Evolutionary conservation across 2,113 vertebrate genomes (phyloP).

Genomic region (Microtus oregoni): DNA sequence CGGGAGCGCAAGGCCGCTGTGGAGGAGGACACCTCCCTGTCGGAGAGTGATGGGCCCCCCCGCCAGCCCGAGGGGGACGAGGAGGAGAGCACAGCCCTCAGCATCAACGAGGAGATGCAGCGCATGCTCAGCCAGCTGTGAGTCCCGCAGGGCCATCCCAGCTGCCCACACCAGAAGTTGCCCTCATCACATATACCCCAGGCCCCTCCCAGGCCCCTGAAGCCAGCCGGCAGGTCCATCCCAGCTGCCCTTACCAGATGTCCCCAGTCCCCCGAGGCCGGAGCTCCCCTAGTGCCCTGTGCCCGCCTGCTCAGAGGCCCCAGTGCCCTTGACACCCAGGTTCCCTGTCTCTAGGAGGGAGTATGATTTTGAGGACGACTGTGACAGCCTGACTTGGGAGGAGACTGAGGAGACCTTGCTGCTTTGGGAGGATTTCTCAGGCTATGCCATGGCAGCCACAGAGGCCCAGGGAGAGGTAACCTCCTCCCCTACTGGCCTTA

Average conservation of each 20-base stretch:
- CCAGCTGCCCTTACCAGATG: neutral
- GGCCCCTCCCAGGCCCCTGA: neutral
- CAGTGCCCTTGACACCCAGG: constrained; percentile 2
- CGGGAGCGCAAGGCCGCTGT: constrained; percentile 89
- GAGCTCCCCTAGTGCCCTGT: neutral
- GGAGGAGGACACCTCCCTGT: constrained; percentile 89
- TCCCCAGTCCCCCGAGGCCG: neutral
- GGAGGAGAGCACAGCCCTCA: constrained; percentile 89
- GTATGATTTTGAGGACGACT: constrained; percentile 98
- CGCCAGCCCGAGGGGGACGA: constrained; percentile 87
- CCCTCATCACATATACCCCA: too few species aligned
- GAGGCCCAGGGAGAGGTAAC: constrained; percentile 96
- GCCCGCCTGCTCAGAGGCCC: neutral
- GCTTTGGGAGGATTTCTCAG: constrained; percentile 98
- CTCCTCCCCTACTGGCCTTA: neutral
- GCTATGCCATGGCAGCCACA: constrained; percentile 91
- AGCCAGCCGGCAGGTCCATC: neutral
- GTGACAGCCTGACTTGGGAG: constrained; percentile 98
- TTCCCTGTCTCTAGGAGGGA: constrained; percentile 89
- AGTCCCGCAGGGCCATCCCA: too few species aligned
- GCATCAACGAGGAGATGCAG: constrained; percentile 99
- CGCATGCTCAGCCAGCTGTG: constrained; percentile 97
- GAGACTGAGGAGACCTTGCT: constrained; percentile 97
- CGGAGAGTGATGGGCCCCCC: constrained; percentile 87
- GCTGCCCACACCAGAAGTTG: neutral